A percentile compares a stretch with the other conserved stretches of the same genome.
These are phyloP conservation scores for Anas bernieri DNA, from an alignment of 2,797 vertebrate genomes.

Conservation along the genomic window DNA sequence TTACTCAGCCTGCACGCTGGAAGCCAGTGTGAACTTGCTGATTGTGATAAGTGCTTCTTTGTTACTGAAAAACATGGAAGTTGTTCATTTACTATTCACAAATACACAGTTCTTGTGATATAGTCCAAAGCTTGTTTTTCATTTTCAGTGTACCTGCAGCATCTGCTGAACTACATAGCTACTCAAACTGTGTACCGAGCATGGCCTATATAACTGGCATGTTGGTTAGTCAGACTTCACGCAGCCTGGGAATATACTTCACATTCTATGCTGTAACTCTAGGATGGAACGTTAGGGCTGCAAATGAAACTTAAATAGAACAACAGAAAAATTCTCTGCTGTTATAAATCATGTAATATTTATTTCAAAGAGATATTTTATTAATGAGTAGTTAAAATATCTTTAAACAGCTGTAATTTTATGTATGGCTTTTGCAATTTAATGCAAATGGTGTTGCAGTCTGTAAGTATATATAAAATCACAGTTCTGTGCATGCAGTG, in stretches of 20 bases:
- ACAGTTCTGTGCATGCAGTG: not conserved
- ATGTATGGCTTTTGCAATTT: not conserved
- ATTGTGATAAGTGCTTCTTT: not conserved
- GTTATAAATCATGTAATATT: not conserved
- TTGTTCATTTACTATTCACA: not conserved
- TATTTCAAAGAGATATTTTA: not conserved
- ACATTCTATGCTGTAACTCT: not conserved
- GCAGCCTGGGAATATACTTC: not conserved
- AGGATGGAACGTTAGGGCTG: not conserved
- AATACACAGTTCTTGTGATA: not conserved
- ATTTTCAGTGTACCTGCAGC: not conserved
- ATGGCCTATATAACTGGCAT: rapidly evolving
- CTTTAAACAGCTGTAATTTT: not conserved
- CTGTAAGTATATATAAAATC: not conserved
- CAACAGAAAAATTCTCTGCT: not conserved
- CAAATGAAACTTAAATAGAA: not conserved
- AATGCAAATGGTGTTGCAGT: not conserved
- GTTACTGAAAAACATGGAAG: not conserved
- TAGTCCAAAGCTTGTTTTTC: not conserved
- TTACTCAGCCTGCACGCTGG: not conserved
- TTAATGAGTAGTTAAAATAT: not conserved
- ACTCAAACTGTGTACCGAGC: not conserved
- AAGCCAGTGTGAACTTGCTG: not conserved
- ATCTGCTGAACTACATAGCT: not conserved
- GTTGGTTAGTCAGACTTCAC: not conserved